phyloP scores from a whole-genome alignment of 1,140 invertebrate species.

The Zelostemma sp. region DNA sequence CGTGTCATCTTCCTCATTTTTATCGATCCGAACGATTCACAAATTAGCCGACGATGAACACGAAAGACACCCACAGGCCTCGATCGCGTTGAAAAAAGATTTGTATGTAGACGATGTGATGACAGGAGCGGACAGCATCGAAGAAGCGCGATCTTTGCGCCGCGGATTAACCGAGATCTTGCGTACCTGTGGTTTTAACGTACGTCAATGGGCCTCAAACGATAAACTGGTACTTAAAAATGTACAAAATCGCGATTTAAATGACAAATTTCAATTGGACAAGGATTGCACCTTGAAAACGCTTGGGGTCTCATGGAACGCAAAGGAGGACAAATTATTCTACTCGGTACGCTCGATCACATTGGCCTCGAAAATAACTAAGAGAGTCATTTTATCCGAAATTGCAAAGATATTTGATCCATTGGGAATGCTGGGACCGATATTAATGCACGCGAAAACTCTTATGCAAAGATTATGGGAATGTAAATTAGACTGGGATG shows the following conservation, averaged over 20 bases:
- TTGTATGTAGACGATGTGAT: slow-evolving; percentile 67
- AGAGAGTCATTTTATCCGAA: no score
- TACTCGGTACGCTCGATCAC: slow-evolving; percentile 3
- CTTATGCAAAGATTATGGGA: slow-evolving; percentile 57
- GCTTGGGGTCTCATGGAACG: no score
- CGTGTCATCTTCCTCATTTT: neutral
- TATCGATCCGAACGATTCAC: slow-evolving; percentile 48
- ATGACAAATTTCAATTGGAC: neutral
- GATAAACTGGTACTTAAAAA: no score
- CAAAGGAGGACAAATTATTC: slow-evolving; percentile 2
- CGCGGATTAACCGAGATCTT: no score
- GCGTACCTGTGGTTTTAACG: no score
- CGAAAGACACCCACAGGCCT: slow-evolving; percentile 19
- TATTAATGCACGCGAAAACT: slow-evolving; percentile 49
- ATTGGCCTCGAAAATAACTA: slow-evolving; percentile 4
- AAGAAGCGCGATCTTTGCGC: slow-evolving; percentile 44
- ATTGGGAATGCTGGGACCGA: slow-evolving; percentile 22
- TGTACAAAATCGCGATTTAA: no score
- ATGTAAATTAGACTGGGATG: slow-evolving; percentile 55
- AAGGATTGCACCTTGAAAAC: slow-evolving; percentile 8
- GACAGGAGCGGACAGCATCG: slow-evolving; percentile 50
- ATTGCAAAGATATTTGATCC: no score
- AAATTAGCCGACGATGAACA: slow-evolving; percentile 47
- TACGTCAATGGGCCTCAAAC: no score
- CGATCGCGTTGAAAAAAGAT: slow-evolving; percentile 49